A percentile compares a stretch with the other conserved stretches of the same genome.
Conservation (phyloP, 2,888 invertebrate species). For the Odontothrips loti region DNA sequence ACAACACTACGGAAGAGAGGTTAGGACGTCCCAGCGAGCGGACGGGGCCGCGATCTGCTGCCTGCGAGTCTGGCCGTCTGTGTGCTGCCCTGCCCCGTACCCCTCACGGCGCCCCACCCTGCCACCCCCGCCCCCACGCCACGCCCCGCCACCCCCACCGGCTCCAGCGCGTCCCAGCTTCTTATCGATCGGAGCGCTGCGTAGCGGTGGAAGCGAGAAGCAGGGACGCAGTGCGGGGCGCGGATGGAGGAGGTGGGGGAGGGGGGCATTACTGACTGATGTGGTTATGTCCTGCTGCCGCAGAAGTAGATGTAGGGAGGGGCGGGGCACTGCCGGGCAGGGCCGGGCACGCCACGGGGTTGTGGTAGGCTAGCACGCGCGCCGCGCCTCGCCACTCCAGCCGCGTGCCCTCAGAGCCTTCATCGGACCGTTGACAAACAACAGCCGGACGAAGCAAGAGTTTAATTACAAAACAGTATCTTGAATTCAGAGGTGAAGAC, state of each 20-base stretch:
- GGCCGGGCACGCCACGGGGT: neutral
- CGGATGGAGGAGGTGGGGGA: neutral
- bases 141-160: neutral
- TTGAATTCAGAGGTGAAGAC: too few relatives aligned
- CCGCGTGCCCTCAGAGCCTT: too few relatives aligned
- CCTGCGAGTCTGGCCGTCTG: neutral
- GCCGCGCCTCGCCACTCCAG: too few relatives aligned
- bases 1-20: neutral
- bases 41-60: constrained; percentile 6
- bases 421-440: too few relatives aligned
- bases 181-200: constrained; percentile 12
- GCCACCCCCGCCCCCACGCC: neutral
- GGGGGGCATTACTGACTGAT: constrained; percentile 15
- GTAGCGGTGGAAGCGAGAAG: constrained; percentile 5
- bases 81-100: neutral
- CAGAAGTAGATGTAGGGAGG: constrained; percentile 12
- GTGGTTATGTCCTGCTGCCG: constrained; percentile 19
- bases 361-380: constrained; percentile 17
- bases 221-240: constrained; percentile 14
- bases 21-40: constrained; percentile 1
- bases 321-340: neutral
- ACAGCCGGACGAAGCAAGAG: too few relatives aligned
- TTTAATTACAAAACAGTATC: too few relatives aligned
- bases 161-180: constrained; percentile 13
- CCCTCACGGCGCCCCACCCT: neutral